phyloP scores from a whole-genome alignment of 1,140 invertebrate genomes.

The Tyrophagus putrescentiae region DNA sequence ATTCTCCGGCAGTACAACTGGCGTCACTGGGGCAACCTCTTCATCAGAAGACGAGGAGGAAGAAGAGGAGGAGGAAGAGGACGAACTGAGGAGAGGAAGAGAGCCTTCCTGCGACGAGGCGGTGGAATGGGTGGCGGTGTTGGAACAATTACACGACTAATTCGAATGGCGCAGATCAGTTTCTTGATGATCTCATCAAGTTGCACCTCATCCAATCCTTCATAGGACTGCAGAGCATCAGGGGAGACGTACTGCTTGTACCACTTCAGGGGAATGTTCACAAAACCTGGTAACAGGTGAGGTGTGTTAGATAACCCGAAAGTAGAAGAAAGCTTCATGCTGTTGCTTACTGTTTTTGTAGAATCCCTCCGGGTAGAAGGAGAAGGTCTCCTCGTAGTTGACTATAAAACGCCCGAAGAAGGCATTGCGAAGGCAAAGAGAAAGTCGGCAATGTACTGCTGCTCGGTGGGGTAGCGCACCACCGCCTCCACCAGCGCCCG shows the following conservation, averaged over 20 bases:
- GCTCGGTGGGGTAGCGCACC: slow-evolving; percentile 10
- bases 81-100: too few relatives aligned
- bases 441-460: neutral
- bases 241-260: neutral
- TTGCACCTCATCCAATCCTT: neutral
- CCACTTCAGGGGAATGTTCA: slow-evolving; percentile 17
- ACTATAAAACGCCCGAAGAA: neutral
- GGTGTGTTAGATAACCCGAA: neutral
- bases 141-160: neutral
- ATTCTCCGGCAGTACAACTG: neutral
- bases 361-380: neutral
- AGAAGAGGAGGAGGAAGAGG: neutral
- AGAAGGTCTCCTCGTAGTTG: neutral
- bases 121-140: neutral
- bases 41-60: neutral
- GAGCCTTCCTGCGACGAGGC: too few relatives aligned
- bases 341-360: slow-evolving; percentile 13
- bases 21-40: neutral
- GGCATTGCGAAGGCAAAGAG: neutral
- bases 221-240: neutral
- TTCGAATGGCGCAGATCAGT: neutral
- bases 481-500: neutral
- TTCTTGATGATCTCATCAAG: slow-evolving; percentile 1
- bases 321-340: neutral
- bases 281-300: slow-evolving; percentile 1